Base-by-base conservation (phyloP, 2,888 invertebrate genomes). In the Saturnia pavonia region DNA sequence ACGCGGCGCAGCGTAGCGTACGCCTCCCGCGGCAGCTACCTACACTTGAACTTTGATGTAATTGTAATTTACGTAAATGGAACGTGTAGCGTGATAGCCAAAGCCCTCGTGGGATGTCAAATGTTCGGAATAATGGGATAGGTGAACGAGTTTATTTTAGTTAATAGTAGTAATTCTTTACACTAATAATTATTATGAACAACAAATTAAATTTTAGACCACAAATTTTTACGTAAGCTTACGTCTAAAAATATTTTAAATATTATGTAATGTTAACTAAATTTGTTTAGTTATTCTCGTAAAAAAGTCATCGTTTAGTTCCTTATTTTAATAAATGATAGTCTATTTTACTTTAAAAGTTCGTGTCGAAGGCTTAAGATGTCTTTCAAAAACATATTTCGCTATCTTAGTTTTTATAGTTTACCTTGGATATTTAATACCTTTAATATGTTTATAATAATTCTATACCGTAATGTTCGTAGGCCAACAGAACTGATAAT, bases 21-120 rank as follows among this genome's bases (percentile, higher is more conserved):
- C 83, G 77, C 74, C 75, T 74, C 75, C 78, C 78, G 76, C 78
- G 78, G 74, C 84, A 78, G 74, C 80, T 84, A 82, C 79, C 82
- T 85, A 90, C 90, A 88, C 91, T 92, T 91, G 91, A 91, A 91
- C 91, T 90, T 85, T 86, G 82, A 78, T 67, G 51, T 71, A 69
- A 70, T 73, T 73, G 71, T 71, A 71, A 73, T 71, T 73, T 69
- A 66, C 68, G 71, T 71, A 71, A 68, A 68, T 67, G 54, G 66
- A 42, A 43, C 51, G 68, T 54, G 57, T 69, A 48, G 68, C 69
- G 71, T 71, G 70, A 67, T 67, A 67, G 43, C 25, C n/a, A 43
- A 57, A 42, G 43, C 45, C 67, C 70, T 68, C 70, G 57, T 45
- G 70, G 70, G 70, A 43, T 60, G 54, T 70, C 67, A 43, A 70